These are phyloP conservation scores for Karalla daura DNA, from an alignment of 2,797 vertebrate species.

Conservation along the genomic window DNA sequence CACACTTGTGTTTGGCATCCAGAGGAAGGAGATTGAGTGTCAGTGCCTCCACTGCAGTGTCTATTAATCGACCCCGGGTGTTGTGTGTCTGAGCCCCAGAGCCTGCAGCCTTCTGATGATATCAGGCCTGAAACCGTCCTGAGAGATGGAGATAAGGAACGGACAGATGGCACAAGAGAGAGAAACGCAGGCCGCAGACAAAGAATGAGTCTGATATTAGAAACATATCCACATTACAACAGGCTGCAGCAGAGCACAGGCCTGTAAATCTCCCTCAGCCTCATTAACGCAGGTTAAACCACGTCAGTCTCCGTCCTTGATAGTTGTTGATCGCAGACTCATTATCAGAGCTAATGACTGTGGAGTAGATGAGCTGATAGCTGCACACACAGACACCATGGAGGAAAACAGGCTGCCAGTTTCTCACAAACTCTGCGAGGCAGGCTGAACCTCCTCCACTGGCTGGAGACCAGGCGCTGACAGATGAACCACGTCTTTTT, in stretches of 20 bases:
- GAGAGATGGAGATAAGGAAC: neutral
- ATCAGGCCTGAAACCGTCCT: slow-evolving; percentile 41
- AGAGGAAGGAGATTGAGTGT: slow-evolving; percentile 63
- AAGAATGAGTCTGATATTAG: no score
- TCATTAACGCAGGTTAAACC: slow-evolving; percentile 37
- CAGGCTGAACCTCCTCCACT: slow-evolving; percentile 51
- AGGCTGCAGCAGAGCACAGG: neutral
- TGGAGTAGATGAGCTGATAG: slow-evolving; percentile 27
- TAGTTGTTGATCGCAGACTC: slow-evolving; percentile 50
- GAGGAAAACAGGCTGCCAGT: slow-evolving; percentile 9
- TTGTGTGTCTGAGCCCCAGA: slow-evolving; percentile 46
- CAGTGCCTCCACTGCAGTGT: slow-evolving; percentile 64
- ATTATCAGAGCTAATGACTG: slow-evolving; percentile 46
- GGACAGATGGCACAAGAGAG: neutral
- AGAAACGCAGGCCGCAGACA: neutral
- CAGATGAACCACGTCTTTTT: slow-evolving; percentile 72
- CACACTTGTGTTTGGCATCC: slow-evolving; percentile 72
- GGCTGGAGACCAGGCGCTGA: slow-evolving; percentile 64
- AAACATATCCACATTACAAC: no score
- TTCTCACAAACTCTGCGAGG: slow-evolving; percentile 46
- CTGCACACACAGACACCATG: slow-evolving; percentile 16
- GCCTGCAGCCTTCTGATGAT: slow-evolving; percentile 66
- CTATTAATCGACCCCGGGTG: slow-evolving; percentile 61
- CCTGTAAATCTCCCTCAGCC: neutral
- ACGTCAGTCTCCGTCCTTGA: slow-evolving; percentile 38